Evolutionary conservation across 1,140 invertebrate species (phyloP).

Genomic region (Eufriesea mexicana): DNA sequence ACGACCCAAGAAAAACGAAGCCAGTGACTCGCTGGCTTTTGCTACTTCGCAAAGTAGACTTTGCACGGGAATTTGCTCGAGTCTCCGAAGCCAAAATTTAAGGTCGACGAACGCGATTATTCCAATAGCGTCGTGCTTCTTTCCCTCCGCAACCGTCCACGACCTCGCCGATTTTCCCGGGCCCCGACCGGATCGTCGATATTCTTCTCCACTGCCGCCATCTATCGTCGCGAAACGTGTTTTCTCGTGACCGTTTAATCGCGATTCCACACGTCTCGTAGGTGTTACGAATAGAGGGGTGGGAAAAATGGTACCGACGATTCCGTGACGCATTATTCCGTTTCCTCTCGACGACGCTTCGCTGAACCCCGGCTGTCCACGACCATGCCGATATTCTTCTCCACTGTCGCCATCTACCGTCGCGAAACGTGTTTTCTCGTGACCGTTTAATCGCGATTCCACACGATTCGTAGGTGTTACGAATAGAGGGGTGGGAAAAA

Average conservation of each 20-base stretch:
- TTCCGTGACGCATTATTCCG: not conserved
- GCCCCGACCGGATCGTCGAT: not conserved
- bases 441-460: not conserved
- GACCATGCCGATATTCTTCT: not conserved
- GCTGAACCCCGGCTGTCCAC: not conserved
- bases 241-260: not conserved
- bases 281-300: not conserved
- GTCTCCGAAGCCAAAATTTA: constrained; percentile 18
- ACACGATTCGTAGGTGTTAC: not conserved
- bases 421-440: not conserved
- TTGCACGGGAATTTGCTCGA: constrained; percentile 3
- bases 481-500: not conserved
- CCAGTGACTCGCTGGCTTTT: constrained; percentile 23
- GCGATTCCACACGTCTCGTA: not conserved
- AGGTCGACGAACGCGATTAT: constrained; percentile 29
- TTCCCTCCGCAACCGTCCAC: not conserved
- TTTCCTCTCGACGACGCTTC: not conserved
- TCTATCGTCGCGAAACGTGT: not conserved
- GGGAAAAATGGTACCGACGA: constrained; percentile 9
- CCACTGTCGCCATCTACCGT: not conserved
- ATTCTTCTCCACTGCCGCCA: not conserved
- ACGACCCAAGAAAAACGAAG: constrained; percentile 17
- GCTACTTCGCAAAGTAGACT: constrained; percentile 41
- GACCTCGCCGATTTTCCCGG: not conserved
- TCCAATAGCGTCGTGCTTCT: not conserved